Evolutionary conservation across 2,888 invertebrate species (phyloP), one percentile per base, ranked within the genome.

Genomic region (Troilus luridus): DNA sequence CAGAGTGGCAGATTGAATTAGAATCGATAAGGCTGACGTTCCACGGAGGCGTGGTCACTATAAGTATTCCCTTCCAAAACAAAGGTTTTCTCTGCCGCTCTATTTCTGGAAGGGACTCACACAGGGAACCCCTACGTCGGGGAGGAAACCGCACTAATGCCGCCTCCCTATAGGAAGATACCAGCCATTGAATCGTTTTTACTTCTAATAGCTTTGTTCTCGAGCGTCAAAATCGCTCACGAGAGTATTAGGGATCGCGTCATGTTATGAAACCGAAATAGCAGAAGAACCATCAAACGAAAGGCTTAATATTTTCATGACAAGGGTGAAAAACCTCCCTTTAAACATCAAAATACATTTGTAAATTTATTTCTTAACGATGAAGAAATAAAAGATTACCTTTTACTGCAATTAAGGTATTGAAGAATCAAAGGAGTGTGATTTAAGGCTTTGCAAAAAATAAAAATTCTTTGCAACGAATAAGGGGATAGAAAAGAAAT

Each of bases 61-160:
- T 85, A 85, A 85, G 85, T n/a, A 85, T 85, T 58, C 56, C 56
- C n/a, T 85, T 12, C 21, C 85, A 58, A 85, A 85, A 85, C 85
- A 85, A 85, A 85, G 85, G 54, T 27, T 41, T 67, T 41, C 72
- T 17, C 72, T 41, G 1, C 72, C 0, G 27, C 41, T 77, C 72
- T 77, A 77, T 77, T 77, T 77, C 19, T 7, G 72, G 72, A 77
- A 41, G 17, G 9, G 41, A 41, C 41, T 77, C 72, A 77, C 41
- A 41, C 17, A 77, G 72, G 17, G 72, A 77, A 77, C 72, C 72
- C 72, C 8, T 77, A 77, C 41, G 41, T 8, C 19, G 41, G 14
- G 8, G 8, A 77, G 19, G 72, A 77, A 77, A 17, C 72, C 72
- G 0, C 72, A 77, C 0, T 41, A 77, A 41, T 77, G 72, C 41